A percentile compares a stretch with the other conserved stretches of the same genome.
phyloP scores from a whole-genome alignment of 2,113 vertebrate genomes.

The Brevimyrus niger region DNA sequence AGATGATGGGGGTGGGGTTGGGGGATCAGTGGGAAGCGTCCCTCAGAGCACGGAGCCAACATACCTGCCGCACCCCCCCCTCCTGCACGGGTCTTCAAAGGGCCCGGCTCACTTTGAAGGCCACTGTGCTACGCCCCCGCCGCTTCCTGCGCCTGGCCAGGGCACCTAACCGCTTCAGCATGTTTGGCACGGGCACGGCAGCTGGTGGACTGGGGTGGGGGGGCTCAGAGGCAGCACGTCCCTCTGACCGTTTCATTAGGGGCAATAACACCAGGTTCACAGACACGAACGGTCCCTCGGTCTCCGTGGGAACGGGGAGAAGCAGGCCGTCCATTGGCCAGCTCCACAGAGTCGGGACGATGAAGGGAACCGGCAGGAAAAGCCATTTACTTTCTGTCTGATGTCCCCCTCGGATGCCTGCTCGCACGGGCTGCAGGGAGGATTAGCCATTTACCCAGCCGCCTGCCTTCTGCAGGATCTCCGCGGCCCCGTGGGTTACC shows the following conservation, averaged over 20 bases:
- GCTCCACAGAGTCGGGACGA: background rate
- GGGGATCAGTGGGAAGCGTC: conserved; percentile 19
- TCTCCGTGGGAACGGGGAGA: background rate
- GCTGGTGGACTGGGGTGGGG: background rate
- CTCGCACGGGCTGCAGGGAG: conserved; percentile 7
- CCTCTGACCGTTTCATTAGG: conserved; percentile 47
- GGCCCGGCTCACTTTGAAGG: conserved; percentile 62
- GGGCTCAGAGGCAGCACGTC: conserved; percentile 31
- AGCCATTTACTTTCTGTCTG: conserved; percentile 13
- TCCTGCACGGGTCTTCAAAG: conserved; percentile 84
- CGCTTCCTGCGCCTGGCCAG: conserved; percentile 73
- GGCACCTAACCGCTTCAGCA: conserved; percentile 77
- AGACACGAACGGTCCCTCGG: background rate
- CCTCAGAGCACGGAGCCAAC: conserved; percentile 68
- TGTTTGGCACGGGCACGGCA: conserved; percentile 71
- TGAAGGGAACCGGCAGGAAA: background rate
- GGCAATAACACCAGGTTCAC: background rate
- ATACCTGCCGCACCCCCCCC: conserved; percentile 72
- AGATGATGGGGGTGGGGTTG: conserved; percentile 13
- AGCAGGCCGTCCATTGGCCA: background rate
- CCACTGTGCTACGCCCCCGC: conserved; percentile 70
- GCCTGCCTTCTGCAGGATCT: background rate
- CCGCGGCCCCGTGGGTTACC: background rate
- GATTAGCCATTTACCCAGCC: background rate
- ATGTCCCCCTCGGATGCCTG: background rate